These are phyloP conservation scores for Stegophylla sp. DNA, from an alignment of 2,888 invertebrate species.

Conservation along the genomic window DNA sequence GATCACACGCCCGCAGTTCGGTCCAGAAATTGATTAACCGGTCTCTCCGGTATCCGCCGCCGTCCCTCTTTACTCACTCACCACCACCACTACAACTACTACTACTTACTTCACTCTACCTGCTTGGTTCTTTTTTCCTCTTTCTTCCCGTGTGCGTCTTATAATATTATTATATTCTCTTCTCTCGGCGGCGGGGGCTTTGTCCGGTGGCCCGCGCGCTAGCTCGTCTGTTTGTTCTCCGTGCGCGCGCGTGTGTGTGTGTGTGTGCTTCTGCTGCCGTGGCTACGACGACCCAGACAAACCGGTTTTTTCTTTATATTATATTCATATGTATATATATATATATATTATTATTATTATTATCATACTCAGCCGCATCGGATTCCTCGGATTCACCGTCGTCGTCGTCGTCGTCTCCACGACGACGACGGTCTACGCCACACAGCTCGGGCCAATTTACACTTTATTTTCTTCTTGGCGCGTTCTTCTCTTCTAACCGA, in stretches of 20 bases:
- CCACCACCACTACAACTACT: too few species aligned
- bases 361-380: slow-evolving; percentile 27
- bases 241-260: background rate
- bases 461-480: background rate
- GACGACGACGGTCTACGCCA: background rate
- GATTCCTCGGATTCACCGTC: slow-evolving; percentile 51
- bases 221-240: slow-evolving; percentile 43
- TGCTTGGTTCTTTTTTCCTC: background rate
- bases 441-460: slow-evolving; percentile 36
- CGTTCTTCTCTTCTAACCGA: slow-evolving; percentile 8
- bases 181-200: slow-evolving; percentile 55
- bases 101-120: too few species aligned
- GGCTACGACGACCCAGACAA: slow-evolving; percentile 41
- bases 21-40: slow-evolving; percentile 59
- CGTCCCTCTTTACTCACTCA: background rate
- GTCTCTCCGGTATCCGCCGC: slow-evolving; percentile 44
- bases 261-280: slow-evolving; percentile 24
- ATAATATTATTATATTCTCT: slow-evolving; percentile 33
- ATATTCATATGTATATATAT: slow-evolving; percentile 32
- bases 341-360: too few species aligned
- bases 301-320: slow-evolving; percentile 49
- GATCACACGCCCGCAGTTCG: slow-evolving; percentile 49
- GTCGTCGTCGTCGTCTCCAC: background rate
- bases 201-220: slow-evolving; percentile 53
- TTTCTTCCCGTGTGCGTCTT: slow-evolving; percentile 22